Evolutionary conservation across 2,888 invertebrate genomes (phyloP), one percentile per base, ranked within the genome.

Genomic region (Catocala nupta): DNA sequence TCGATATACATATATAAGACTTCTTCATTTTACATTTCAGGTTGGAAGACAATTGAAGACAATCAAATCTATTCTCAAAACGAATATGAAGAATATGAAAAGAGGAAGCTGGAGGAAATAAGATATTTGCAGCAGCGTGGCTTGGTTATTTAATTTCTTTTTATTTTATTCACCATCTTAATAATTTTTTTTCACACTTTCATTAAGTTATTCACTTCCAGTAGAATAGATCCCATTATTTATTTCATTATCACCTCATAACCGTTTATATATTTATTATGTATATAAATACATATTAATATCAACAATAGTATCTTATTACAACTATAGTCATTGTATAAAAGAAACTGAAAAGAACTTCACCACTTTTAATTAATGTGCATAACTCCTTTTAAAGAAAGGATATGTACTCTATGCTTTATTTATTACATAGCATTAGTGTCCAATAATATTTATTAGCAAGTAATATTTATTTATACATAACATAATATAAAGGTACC

Each of bases 31-130:
- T 61, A 50, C 11, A 67, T 78, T 81, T 4, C 69, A 83, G 98
- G 97, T 0, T 99, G 99, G 99, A 96, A 99, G 84, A 96, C 97
- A 0, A 92, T 99, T 5, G 98, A 99, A 81, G 97, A 98, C 78
- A 96, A 98, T 77, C 96, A 96, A 75, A 95, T 97, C 42, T 99
- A 96, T 85, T 96, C 97, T 0, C 96, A 97, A 75, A 96, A 97
- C 64, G 99, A 99, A 82, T 97, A 98, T 75, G 95, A 97, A 57
- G 96, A 96, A 72, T 98, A 96, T 73, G 96, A 96, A 82, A 94
- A 92, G 34, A 92, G 94, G 53, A 94, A 96, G 10, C 94, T 96
- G 63, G 96, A 96, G 68, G 96, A 97, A 86, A 87, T 97, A 45
- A 95, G 95, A 80, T 95, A 95, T 69, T 87, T 96, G 86, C 95